A percentile compares a stretch with the other conserved stretches of the same genome.
Evolutionary conservation across 2,113 vertebrate species (phyloP).

Genomic region (Numenius arquata): DNA sequence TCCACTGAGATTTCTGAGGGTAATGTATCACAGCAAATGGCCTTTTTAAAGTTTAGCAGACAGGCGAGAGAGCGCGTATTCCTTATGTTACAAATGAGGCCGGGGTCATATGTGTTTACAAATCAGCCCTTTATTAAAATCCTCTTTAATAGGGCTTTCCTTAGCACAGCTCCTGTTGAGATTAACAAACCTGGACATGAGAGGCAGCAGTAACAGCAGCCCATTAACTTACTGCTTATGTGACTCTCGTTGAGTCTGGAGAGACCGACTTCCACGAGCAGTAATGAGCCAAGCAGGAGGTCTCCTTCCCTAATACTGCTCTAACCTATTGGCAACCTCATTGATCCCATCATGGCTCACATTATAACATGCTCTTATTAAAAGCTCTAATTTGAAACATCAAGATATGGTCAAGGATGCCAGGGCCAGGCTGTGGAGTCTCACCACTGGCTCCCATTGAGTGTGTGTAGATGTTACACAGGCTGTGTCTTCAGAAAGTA

Average conservation of each 20-base stretch:
- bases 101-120: neutral
- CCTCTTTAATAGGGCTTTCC: neutral
- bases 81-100: neutral
- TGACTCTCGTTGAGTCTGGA: neutral
- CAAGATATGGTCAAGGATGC: neutral
- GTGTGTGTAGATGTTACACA: neutral
- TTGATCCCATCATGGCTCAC: neutral
- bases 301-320: neutral
- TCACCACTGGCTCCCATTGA: neutral
- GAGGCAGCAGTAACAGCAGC: neutral
- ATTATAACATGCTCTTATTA: neutral
- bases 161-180: neutral
- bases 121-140: slow-evolving; percentile 36
- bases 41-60: neutral
- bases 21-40: neutral
- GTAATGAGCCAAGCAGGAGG: neutral
- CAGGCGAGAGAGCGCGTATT: rapidly evolving
- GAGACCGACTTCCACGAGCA: neutral
- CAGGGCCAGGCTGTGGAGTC: neutral
- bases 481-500: neutral
- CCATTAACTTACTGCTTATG: neutral
- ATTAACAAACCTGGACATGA: neutral
- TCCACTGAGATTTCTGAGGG: neutral
- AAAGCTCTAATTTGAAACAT: neutral
- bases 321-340: neutral